Evolutionary conservation across 2,113 vertebrate species (phyloP).

Genomic region (Motacilla tschutschensis): DNA sequence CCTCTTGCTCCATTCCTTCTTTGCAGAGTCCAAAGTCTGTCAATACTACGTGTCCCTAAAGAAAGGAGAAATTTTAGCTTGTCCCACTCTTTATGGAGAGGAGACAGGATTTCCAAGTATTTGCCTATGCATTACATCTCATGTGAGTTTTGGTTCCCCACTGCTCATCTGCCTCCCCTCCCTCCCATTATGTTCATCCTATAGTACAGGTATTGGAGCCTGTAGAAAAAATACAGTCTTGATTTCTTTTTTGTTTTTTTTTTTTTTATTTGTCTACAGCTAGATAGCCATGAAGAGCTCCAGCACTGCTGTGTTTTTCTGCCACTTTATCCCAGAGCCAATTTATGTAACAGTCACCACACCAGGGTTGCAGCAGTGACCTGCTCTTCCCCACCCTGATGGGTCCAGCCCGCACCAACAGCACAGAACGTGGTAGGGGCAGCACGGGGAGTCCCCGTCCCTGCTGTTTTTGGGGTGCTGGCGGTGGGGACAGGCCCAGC

Average conservation of each 20-base stretch:
- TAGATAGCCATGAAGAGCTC: background rate
- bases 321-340: background rate
- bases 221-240: background rate
- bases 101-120: background rate
- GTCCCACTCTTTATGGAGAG: background rate
- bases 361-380: background rate
- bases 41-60: conserved; percentile 91
- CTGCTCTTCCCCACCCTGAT: background rate
- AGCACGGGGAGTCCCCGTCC: background rate
- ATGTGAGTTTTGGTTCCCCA: background rate
- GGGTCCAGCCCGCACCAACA: background rate
- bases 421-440: background rate
- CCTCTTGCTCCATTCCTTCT: conserved; percentile 92
- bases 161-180: background rate
- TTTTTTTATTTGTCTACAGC: background rate
- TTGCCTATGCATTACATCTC: background rate
- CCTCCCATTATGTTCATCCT: background rate
- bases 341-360: background rate
- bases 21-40: conserved; percentile 97
- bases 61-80: background rate
- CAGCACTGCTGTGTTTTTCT: background rate
- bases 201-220: background rate
- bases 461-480: background rate
- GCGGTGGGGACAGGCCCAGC: background rate
- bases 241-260: background rate